These are phyloP conservation scores for Gavialis gangeticus DNA, from an alignment of 2,113 vertebrate species.

Conservation along the genomic window DNA sequence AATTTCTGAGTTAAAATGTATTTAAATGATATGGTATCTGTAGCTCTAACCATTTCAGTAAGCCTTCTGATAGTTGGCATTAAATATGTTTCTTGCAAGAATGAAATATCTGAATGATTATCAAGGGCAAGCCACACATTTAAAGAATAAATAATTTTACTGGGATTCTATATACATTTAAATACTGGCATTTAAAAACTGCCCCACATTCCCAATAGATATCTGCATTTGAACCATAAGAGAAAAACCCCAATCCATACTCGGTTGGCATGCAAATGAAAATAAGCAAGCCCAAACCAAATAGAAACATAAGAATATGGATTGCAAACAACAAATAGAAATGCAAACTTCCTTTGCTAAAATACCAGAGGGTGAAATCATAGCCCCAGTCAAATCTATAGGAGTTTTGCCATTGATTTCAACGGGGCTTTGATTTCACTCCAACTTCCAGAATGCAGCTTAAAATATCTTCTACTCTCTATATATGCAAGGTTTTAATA, in stretches of 20 bases:
- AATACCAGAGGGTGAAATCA: not conserved
- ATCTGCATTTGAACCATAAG: constrained; percentile 4
- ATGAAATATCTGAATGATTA: constrained; percentile 42
- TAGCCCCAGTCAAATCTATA: not conserved
- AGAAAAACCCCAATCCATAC: not conserved
- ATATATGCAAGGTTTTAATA: not conserved
- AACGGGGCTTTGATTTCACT: not conserved
- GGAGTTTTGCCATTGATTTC: not conserved
- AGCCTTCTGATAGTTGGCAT: constrained; percentile 2
- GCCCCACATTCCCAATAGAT: not conserved
- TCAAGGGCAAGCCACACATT: constrained; percentile 24
- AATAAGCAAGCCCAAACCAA: not conserved
- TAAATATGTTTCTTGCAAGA: constrained; percentile 15
- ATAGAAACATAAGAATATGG: not conserved
- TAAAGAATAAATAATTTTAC: constrained; percentile 21
- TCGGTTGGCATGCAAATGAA: not conserved
- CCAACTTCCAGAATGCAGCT: not conserved
- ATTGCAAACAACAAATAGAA: not conserved
- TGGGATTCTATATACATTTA: constrained; percentile 25
- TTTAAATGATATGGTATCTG: constrained; percentile 13
- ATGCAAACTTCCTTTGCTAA: not conserved
- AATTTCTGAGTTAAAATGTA: constrained; percentile 14
- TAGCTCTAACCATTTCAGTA: not conserved
- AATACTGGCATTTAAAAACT: not conserved
- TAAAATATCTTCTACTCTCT: not conserved